phyloP scores from a whole-genome alignment of 2,113 vertebrate species.

The Sebastes schlegelii region DNA sequence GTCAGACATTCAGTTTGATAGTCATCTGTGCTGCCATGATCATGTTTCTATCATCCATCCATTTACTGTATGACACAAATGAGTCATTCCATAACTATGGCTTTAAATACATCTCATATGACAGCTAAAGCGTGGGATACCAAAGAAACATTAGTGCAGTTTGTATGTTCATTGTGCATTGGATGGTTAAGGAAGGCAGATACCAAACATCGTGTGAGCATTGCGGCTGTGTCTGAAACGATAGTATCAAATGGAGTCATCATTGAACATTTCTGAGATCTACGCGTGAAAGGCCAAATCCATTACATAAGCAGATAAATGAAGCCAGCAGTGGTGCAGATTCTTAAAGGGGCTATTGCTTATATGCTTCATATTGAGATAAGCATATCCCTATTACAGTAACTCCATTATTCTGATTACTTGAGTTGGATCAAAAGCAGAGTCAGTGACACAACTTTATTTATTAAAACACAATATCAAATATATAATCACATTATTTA shows the following conservation, averaged over 20 bases:
- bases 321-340: neutral
- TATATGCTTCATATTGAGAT: neutral
- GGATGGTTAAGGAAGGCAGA: neutral
- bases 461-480: neutral
- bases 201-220: neutral
- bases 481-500: neutral
- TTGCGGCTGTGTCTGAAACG: neutral
- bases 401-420: neutral
- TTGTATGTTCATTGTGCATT: neutral
- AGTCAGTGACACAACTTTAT: neutral
- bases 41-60: neutral
- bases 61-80: neutral
- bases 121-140: neutral
- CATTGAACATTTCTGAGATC: neutral
- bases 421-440: neutral
- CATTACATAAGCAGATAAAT: neutral
- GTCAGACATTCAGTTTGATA: constrained; percentile 24
- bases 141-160: neutral
- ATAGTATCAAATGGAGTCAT: too few species aligned
- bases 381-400: neutral
- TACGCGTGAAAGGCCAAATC: constrained; percentile 1
- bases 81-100: neutral
- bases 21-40: constrained; percentile 23
- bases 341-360: neutral
- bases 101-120: neutral